phyloP scores from a whole-genome alignment of 2,888 invertebrate species.

The Geophilus truncorum region DNA sequence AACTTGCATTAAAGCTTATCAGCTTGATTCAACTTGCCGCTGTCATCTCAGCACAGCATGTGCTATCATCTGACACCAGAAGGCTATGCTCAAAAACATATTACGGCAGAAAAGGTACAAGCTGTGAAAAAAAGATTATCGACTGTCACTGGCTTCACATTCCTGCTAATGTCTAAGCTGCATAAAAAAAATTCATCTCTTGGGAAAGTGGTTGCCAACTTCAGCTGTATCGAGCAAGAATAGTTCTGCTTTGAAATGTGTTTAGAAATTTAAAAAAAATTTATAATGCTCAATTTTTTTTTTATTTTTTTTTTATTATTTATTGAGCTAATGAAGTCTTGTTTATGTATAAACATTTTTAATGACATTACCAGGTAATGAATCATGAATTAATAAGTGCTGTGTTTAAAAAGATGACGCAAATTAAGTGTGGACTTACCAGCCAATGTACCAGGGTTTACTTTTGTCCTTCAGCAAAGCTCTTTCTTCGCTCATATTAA shows the following conservation, averaged over 20 bases:
- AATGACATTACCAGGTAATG: too few relatives aligned
- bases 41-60: neutral
- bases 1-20: neutral
- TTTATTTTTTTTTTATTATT: neutral
- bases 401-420: neutral
- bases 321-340: neutral
- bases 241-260: neutral
- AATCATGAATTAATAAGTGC: neutral
- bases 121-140: neutral
- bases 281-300: neutral
- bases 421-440: slow-evolving; percentile 52
- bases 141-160: neutral
- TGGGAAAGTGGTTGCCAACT: neutral
- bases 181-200: neutral
- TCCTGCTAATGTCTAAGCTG: neutral
- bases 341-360: too few relatives aligned
- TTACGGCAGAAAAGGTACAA: neutral
- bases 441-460: slow-evolving; percentile 67
- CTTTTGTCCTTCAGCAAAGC: slow-evolving; percentile 59
- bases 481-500: slow-evolving; percentile 69
- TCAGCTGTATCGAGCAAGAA: neutral
- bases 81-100: neutral
- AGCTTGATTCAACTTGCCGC: neutral
- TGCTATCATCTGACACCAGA: neutral
- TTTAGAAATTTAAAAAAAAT: neutral